Conservation (phyloP, 2,113 vertebrate genomes). For the Ondatra zibethicus region DNA sequence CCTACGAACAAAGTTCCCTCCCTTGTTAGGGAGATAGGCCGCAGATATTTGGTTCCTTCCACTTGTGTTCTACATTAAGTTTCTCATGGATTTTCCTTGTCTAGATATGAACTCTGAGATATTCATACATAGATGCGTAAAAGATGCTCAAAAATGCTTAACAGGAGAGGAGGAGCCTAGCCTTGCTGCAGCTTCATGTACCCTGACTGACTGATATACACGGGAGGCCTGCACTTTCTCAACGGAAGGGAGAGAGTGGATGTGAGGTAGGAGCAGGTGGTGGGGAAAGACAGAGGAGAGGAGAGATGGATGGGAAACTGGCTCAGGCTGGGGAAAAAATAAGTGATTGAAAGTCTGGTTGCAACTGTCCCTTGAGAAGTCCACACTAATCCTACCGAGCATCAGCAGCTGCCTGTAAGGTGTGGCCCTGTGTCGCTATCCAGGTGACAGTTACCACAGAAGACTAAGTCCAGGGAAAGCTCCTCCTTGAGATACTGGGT, state of each 20-base stretch:
- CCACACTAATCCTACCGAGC: not conserved
- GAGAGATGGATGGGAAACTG: no score
- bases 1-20: not conserved
- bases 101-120: not conserved
- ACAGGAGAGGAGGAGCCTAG: no score
- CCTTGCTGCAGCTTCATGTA: no score
- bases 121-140: not conserved
- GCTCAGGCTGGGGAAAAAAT: no score
- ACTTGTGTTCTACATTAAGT: not conserved
- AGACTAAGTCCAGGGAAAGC: not conserved
- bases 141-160: slow-evolving; percentile 5
- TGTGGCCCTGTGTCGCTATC: not conserved
- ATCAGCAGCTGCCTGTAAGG: not conserved
- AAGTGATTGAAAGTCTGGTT: not conserved
- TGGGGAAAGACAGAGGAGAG: no score
- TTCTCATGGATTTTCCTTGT: not conserved
- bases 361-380: not conserved
- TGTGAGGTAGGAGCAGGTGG: no score
- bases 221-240: no score
- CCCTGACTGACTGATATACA: no score
- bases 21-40: no score
- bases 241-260: no score
- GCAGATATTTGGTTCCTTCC: not conserved
- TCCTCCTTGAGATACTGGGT: not conserved
- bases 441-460: not conserved